phyloP scores from a whole-genome alignment of 2,888 invertebrate genomes.

The Tachina lurida region DNA sequence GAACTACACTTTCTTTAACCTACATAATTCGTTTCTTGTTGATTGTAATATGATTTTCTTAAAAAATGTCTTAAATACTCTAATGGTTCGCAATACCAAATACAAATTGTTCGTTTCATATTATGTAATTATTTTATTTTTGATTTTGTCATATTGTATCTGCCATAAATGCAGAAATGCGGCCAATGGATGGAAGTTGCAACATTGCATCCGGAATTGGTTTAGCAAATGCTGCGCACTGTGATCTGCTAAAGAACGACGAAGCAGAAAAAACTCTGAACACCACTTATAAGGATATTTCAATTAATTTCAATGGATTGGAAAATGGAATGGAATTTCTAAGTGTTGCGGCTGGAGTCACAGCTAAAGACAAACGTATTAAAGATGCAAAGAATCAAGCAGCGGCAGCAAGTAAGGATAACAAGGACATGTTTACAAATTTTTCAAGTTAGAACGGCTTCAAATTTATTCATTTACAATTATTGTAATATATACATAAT shows the following conservation, averaged over 20 bases:
- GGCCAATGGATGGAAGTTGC: slow-evolving; percentile 73
- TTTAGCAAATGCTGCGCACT: slow-evolving; percentile 75
- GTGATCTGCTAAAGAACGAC: slow-evolving; percentile 72
- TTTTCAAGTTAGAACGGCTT: slow-evolving; percentile 75
- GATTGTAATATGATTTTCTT: too few species aligned
- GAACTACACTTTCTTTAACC: too few species aligned
- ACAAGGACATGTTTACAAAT: slow-evolving; percentile 78
- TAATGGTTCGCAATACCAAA: too few species aligned
- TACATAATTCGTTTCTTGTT: too few species aligned
- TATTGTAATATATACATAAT: neutral
- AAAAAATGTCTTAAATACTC: too few species aligned
- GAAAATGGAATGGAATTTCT: slow-evolving; percentile 84
- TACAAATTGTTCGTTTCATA: neutral
- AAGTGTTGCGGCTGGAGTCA: slow-evolving; percentile 93
- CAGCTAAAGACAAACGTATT: slow-evolving; percentile 94
- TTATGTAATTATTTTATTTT: neutral
- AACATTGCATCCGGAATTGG: slow-evolving; percentile 69
- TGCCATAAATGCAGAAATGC: slow-evolving; percentile 77
- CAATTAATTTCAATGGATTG: slow-evolving; percentile 78
- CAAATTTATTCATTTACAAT: neutral
- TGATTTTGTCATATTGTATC: slow-evolving; percentile 78
- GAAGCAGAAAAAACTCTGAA: slow-evolving; percentile 74
- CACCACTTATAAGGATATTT: slow-evolving; percentile 74
- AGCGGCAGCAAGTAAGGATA: slow-evolving; percentile 78
- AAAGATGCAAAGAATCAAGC: slow-evolving; percentile 90